Percentiles rank a stretch among this genome's conserved stretches.
phyloP scores from a whole-genome alignment of 1,140 invertebrate genomes.

The Coenobita brevimanus region DNA sequence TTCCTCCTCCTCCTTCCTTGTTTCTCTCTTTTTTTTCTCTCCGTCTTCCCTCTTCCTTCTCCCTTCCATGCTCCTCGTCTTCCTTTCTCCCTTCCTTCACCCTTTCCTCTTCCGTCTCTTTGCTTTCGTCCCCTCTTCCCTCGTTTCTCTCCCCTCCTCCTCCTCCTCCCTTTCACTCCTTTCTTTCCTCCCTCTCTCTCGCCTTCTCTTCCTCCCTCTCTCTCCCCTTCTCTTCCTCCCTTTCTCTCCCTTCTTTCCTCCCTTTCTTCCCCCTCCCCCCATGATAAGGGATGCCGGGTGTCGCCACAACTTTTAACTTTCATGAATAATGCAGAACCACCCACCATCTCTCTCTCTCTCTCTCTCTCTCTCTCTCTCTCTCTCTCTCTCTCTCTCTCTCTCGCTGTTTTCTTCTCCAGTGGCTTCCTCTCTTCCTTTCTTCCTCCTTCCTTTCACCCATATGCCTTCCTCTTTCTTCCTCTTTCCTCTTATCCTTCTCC shows the following conservation, averaged over 20 bases:
- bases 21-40: background rate
- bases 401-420: background rate
- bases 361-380: constrained; percentile 27
- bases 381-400: constrained; percentile 26
- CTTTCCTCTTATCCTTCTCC: background rate
- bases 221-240: constrained; percentile 17
- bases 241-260: background rate
- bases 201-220: constrained; percentile 16
- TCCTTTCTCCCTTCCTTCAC: background rate
- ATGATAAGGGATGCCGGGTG: background rate
- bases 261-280: background rate
- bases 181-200: constrained; percentile 10
- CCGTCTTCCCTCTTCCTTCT: background rate
- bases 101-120: background rate
- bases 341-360: background rate
- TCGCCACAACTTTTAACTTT: background rate
- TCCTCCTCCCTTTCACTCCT: background rate
- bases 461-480: background rate
- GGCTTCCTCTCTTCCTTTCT: background rate
- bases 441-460: too few species aligned
- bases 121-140: background rate
- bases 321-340: background rate
- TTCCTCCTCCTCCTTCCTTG: background rate
- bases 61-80: background rate
- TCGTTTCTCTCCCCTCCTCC: background rate